Evolutionary conservation across 2,113 vertebrate genomes (phyloP).

Genomic region (Arothron firmamentum): DNA sequence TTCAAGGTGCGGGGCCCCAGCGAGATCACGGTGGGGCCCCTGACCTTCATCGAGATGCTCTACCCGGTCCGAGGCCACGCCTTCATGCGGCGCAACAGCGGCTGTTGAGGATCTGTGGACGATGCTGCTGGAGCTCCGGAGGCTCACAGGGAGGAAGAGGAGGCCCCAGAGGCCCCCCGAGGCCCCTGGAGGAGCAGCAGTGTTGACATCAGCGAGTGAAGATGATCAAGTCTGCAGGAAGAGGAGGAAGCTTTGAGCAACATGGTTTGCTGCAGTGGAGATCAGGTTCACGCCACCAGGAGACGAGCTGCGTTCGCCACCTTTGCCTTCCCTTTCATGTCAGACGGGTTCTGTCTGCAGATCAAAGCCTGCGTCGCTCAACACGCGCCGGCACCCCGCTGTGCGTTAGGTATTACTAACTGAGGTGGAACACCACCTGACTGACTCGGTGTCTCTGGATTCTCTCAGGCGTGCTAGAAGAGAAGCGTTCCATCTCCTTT

Average conservation of each 20-base stretch:
- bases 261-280: no score
- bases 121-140: background rate
- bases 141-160: background rate
- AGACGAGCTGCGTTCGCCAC: no score
- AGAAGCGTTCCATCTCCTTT: no score
- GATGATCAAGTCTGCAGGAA: background rate
- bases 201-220: background rate
- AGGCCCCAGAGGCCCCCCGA: background rate
- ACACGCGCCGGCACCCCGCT: no score
- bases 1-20: conserved; percentile 80
- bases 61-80: conserved; percentile 70
- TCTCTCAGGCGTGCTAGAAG: no score
- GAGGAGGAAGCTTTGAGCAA: background rate
- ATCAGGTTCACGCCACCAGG: no score
- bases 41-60: conserved; percentile 82
- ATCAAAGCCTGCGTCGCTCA: no score
- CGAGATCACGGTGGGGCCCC: conserved; percentile 71
- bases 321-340: no score
- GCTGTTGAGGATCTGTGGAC: conserved; percentile 38
- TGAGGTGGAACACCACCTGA: no score
- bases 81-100: conserved; percentile 82
- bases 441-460: no score
- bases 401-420: no score
- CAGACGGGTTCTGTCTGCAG: no score
- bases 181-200: background rate